Percentiles rank a stretch among this genome's conserved stretches.
Evolutionary conservation across 2,888 invertebrate species (phyloP).

Genomic region (Tetheella fluctuosa): DNA sequence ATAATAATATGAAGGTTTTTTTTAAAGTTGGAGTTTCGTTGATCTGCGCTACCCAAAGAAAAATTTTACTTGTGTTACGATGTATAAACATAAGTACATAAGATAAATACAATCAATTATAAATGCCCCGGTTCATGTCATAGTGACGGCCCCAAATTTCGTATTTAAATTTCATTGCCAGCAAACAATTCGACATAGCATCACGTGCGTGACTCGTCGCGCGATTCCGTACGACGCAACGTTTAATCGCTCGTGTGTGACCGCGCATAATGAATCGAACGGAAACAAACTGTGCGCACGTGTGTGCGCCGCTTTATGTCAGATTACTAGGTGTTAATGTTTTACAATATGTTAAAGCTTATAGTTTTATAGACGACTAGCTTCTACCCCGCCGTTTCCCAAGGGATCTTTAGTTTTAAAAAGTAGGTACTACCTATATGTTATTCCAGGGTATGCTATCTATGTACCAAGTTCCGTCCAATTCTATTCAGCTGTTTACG

Average conservation of each 20-base stretch:
- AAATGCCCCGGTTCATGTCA: not conserved
- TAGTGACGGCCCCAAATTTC: slow-evolving; percentile 26
- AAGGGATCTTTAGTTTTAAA: too few species aligned
- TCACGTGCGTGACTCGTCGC: slow-evolving; percentile 35
- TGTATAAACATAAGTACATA: too few species aligned
- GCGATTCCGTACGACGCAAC: slow-evolving; percentile 33
- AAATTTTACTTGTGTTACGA: too few species aligned
- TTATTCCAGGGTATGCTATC: too few species aligned
- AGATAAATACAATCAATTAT: too few species aligned
- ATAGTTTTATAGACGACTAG: slow-evolving; percentile 5
- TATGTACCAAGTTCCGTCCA: too few species aligned
- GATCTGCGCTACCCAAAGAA: too few species aligned
- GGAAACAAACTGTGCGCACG: slow-evolving; percentile 34
- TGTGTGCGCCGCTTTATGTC: slow-evolving; percentile 54
- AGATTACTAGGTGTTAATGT: slow-evolving; percentile 45
- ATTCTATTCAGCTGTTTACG: too few species aligned
- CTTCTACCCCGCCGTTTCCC: too few species aligned
- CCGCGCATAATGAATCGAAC: slow-evolving; percentile 67
- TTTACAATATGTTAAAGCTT: not conserved
- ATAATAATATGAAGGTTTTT: too few species aligned
- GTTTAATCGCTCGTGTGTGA: slow-evolving; percentile 65
- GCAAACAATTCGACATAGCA: slow-evolving; percentile 39
- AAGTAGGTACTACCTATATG: too few species aligned
- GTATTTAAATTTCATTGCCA: slow-evolving; percentile 49
- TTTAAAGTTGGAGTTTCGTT: too few species aligned